Evolutionary conservation across 64 coral and sea anemone species (phyloP).

Genomic region (Pachyseris speciosa): DNA sequence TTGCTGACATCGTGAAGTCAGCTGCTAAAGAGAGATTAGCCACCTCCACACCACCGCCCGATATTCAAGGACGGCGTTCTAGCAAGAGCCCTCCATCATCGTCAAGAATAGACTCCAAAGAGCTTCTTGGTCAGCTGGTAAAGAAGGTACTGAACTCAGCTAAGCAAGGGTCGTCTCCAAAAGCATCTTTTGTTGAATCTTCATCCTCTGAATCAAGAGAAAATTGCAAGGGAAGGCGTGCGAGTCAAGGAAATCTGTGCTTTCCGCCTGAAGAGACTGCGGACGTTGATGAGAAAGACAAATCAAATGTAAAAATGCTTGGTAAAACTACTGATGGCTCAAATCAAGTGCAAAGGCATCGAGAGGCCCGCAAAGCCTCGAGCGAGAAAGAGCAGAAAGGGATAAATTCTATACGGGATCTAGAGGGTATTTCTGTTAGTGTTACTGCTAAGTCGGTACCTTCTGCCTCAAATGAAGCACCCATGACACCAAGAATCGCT

Average conservation of each 20-base stretch:
- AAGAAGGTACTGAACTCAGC: conserved; percentile 90
- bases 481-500: background rate
- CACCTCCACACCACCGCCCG: conserved; percentile 1
- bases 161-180: conserved; percentile 65
- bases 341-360: background rate
- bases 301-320: background rate
- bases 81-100: conserved; percentile 59
- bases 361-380: background rate
- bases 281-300: background rate
- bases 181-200: conserved; percentile 42
- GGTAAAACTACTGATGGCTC: background rate
- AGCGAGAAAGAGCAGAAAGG: background rate
- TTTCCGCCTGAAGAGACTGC: background rate
- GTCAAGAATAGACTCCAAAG: conserved; percentile 73
- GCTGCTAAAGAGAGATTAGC: background rate
- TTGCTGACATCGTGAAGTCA: background rate
- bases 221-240: background rate
- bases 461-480: background rate
- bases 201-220: background rate
- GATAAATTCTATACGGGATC: too few relatives aligned
- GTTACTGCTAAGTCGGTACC: background rate
- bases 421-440: background rate
- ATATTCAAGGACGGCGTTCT: background rate
- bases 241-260: background rate
- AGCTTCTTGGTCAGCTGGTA: conserved; percentile 82